Percentiles rank a stretch among this genome's conserved stretches.
These are phyloP conservation scores for Pseudochirops cupreus DNA, from an alignment of 2,797 vertebrate genomes.

Conservation along the genomic window DNA sequence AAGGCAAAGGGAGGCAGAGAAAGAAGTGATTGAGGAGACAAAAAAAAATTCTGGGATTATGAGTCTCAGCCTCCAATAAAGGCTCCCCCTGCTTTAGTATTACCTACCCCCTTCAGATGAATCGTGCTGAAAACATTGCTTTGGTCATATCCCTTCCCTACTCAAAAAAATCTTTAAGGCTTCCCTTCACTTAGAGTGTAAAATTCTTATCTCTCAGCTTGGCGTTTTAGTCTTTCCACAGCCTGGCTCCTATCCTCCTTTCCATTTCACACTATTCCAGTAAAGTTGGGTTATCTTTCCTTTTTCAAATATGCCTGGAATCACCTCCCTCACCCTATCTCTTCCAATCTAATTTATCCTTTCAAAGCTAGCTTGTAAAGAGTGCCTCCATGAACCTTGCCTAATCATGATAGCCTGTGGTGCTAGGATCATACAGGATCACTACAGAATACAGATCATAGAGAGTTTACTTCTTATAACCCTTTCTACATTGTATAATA, in stretches of 20 bases:
- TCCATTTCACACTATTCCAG: neutral
- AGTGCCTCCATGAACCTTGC: neutral
- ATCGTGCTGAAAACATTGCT: neutral
- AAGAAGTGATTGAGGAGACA: neutral
- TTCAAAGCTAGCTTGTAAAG: neutral
- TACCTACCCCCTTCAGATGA: neutral
- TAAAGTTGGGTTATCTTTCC: neutral
- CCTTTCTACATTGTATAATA: neutral
- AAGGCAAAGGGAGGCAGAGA: neutral
- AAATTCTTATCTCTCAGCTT: neutral
- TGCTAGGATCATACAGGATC: neutral
- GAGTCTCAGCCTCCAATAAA: neutral
- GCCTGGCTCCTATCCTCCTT: neutral
- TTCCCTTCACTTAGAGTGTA: neutral
- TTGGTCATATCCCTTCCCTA: neutral
- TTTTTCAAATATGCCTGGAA: neutral
- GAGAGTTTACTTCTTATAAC: neutral
- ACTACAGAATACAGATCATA: neutral
- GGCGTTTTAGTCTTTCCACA: neutral
- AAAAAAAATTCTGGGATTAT: neutral
- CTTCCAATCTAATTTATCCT: neutral
- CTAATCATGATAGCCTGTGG: neutral
- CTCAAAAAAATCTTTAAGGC: neutral
- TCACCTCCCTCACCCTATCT: neutral
- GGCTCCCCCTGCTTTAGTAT: neutral